Evolutionary conservation across 2,113 vertebrate species (phyloP).

Genomic region (Gallinago jamesoni): DNA sequence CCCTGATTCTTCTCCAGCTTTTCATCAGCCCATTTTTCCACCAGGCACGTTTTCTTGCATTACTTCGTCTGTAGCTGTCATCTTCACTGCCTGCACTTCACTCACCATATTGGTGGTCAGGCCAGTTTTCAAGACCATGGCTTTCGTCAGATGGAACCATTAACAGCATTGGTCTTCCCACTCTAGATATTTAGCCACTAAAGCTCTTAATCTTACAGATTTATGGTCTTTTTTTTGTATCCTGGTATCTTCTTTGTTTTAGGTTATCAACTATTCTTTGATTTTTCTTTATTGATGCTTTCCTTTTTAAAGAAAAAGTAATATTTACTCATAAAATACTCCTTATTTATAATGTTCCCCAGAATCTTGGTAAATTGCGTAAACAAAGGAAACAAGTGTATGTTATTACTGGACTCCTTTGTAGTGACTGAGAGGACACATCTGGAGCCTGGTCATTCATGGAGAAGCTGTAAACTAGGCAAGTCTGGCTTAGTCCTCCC

Average conservation of each 20-base stretch:
- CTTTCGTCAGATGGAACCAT: neutral
- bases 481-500: neutral
- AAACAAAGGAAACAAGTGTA: neutral
- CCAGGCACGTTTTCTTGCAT: neutral
- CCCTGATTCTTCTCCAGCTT: neutral
- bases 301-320: neutral
- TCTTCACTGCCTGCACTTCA: neutral
- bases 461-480: neutral
- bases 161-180: neutral
- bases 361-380: neutral
- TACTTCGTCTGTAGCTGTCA: neutral
- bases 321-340: neutral
- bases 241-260: neutral
- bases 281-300: neutral
- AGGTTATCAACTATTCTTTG: neutral
- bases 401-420: neutral
- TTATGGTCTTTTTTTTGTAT: neutral
- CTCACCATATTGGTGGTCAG: accelerated
- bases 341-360: neutral
- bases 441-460: neutral
- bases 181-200: neutral
- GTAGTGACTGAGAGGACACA: neutral
- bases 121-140: accelerated
- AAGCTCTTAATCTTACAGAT: neutral
- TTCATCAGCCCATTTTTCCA: neutral